phyloP scores from a whole-genome alignment of 1,140 invertebrate genomes.

The Sarcophaga bullata region DNA sequence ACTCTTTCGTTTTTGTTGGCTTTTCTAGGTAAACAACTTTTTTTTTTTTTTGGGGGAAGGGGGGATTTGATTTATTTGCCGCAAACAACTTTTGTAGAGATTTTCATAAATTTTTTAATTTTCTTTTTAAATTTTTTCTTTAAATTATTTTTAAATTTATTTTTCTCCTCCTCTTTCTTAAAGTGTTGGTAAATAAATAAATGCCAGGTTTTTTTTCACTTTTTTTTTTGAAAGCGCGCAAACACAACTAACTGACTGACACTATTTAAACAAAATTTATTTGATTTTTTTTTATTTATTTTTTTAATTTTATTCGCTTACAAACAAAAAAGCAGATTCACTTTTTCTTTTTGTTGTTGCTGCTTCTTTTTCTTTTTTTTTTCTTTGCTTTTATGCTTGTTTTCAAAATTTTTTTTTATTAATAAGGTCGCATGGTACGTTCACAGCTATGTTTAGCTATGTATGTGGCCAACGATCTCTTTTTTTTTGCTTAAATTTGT shows the following conservation, averaged over 20 bases:
- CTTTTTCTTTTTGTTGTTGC: neutral
- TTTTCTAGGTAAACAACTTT: conserved; percentile 4
- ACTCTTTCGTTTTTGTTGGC: too few species aligned
- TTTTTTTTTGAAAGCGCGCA: neutral
- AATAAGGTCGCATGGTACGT: neutral
- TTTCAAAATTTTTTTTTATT: conserved; percentile 1
- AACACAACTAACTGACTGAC: neutral
- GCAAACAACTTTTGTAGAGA: neutral
- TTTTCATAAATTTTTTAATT: neutral
- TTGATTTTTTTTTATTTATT: neutral
- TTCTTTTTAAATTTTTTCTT: too few species aligned
- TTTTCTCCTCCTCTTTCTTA: too few species aligned
- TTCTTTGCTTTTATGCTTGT: neutral
- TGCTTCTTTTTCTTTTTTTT: neutral
- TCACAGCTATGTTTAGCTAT: neutral
- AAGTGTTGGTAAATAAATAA: too few species aligned
- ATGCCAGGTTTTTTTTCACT: neutral
- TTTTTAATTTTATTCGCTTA: neutral
- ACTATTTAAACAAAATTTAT: neutral
- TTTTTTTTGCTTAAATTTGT: neutral
- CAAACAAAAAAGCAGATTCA: neutral
- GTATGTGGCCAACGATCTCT: neutral
- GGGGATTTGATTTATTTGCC: neutral
- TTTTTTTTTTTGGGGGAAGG: conserved; percentile 7
- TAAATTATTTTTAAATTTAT: too few species aligned